These are phyloP conservation scores for Ormyrus nitidulus DNA, from an alignment of 2,888 invertebrate genomes.

Conservation along the genomic window DNA sequence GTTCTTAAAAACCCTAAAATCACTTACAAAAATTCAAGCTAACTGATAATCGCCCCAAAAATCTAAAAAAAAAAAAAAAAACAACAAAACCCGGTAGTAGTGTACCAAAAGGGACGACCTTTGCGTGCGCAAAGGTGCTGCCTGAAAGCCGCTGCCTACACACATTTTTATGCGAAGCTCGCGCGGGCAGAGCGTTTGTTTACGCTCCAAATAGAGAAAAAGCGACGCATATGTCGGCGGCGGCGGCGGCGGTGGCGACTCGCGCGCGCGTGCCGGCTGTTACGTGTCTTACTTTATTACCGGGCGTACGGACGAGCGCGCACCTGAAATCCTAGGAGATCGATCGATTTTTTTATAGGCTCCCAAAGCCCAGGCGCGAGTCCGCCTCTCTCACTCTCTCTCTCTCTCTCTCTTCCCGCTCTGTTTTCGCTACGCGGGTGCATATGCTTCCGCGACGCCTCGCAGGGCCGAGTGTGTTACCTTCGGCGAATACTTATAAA, in stretches of 20 bases:
- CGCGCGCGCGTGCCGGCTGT: conserved; percentile 49
- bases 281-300: conserved; percentile 30
- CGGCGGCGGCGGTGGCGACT: no score
- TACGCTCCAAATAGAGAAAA: neutral
- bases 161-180: no score
- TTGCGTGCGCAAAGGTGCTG: neutral
- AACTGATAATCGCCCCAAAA: no score
- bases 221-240: conserved; percentile 23
- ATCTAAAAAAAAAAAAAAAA: neutral
- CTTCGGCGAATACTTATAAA: no score
- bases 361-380: neutral
- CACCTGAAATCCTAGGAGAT: conserved; percentile 52
- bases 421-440: no score
- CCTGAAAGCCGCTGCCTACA: no score
- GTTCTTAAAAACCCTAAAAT: no score
- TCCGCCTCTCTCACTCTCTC: neutral
- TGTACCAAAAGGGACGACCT: neutral
- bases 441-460: no score
- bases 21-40: no score
- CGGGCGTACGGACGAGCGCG: conserved; percentile 51
- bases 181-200: no score
- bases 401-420: no score
- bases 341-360: conserved; percentile 35
- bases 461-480: neutral
- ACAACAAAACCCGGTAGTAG: no score